phyloP scores from a whole-genome alignment of 2,888 invertebrate species.

The Dryomyza anilis region DNA sequence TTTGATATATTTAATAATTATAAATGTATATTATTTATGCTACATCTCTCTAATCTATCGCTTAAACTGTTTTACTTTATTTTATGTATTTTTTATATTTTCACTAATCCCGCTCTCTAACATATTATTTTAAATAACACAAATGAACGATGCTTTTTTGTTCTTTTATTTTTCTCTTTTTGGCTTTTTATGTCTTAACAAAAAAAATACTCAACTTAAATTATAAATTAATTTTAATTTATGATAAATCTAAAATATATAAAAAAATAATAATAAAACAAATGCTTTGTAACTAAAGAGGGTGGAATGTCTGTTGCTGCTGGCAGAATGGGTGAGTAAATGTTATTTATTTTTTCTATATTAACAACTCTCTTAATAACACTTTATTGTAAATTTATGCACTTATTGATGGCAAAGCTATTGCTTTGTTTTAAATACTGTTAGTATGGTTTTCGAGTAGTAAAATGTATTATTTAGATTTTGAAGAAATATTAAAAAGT shows the following conservation, averaged over 20 bases:
- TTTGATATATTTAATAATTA: no score
- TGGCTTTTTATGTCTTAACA: constrained; percentile 31
- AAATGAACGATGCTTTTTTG: constrained; percentile 21
- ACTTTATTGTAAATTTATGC: no score
- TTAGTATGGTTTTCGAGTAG: no score
- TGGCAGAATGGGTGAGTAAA: constrained; percentile 61
- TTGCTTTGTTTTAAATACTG: no score
- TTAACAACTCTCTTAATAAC: no score
- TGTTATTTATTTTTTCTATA: no score
- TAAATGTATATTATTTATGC: neutral
- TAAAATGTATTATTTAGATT: no score
- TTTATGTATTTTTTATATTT: neutral
- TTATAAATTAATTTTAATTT: constrained; percentile 31
- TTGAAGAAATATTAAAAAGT: no score
- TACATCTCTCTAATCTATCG: neutral
- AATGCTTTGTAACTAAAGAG: constrained; percentile 42
- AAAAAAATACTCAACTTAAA: constrained; percentile 21
- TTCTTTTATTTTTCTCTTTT: constrained; percentile 24
- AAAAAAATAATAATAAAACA: constrained; percentile 28
- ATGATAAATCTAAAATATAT: constrained; percentile 37
- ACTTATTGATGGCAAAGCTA: no score
- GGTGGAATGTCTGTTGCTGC: constrained; percentile 58
- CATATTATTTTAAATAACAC: constrained; percentile 11
- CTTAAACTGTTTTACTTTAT: neutral
- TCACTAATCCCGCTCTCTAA: constrained; percentile 1